Evolutionary conservation across 1,140 invertebrate genomes (phyloP), one percentile per base, ranked within the genome.

Genomic region (Watersipora subatra): DNA sequence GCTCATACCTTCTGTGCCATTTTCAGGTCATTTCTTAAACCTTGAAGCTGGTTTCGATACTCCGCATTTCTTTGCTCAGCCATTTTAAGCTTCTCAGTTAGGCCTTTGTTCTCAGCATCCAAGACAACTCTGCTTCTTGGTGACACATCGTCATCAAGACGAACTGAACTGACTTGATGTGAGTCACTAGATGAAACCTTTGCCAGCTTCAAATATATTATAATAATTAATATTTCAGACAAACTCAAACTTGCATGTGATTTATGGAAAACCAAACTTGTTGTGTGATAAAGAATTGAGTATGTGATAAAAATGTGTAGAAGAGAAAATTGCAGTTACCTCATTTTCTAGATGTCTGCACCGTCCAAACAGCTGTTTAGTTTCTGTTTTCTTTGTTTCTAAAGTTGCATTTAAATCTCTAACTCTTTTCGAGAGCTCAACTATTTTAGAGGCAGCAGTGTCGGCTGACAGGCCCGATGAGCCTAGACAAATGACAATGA

Each of bases 371-470:
- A 76, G 66, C 57, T 79, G 75, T 68, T 73, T 76, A 29, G 67
- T 58, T 68, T 75, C 77, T 15, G 76, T 78, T 64, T 70, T 75
- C 65, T 80, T 78, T 20, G 70, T 69, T 68, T 80, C 78, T 28
- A 78, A 64, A 62, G 79, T 76, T 27, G 78, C 69, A 20, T 72
- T 78, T 67, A 79, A 67, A 63, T 80, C 76, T 22, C 79, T 66
- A 15, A 78, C 67, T 69, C 78, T 79, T 64, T 80, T 80, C 3
- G 77, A 79, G 15, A 80, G 68, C 65, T 80, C 79, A 1, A 80
- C 76, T 61, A 80, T 80, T 65, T 79, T 80, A 19, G 73, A 72
- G 7, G 77, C 76, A 61, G 77, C 78, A 28, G 75, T 74, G 66
- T 79, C 78, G 72, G 73, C 76, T 2, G 74, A 75, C 24, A 78